Evolutionary conservation across 2,113 vertebrate genomes (phyloP), one percentile per base, ranked within the genome.

Genomic region (Tamias sibiricus): DNA sequence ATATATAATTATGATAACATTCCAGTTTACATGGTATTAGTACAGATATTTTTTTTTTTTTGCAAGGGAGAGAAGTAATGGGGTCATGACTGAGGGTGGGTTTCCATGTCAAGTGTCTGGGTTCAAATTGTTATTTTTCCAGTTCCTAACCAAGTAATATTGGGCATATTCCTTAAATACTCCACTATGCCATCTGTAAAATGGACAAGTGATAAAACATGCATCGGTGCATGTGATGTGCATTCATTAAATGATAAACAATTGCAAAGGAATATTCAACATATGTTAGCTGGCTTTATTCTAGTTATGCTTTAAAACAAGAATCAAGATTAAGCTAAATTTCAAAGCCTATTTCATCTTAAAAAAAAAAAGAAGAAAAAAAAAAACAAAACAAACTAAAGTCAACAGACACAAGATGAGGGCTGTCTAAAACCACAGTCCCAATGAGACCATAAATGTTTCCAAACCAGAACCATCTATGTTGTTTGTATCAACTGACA

Each of bases 31-130:
- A 24, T 0, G 24, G 44, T 13, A 10, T 6, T 20, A 62, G 76
- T 10, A 19, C 40, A 32, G 44, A 32, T 24, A n/a, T n/a, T 26
- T 20, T 59, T n/a, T 26, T 20, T 59, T 52, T 42, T 77, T 54
- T 42, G 30, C 16, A 26, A 28, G 35, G 52, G 13, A 77, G 19
- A 64, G 17, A 44, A 28, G 6, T 1, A 8, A 4, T 1, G 42
- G 12, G 11, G 11, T 89, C 40, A 0, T 74, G 42, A 57, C 0
- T 20, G 26, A 40, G 0, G 8, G 4, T 28, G 24, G 0, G 2
- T 47, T 82, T 37, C 10, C 2, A 3, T 1, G 17, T 69, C 22
- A 59, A 42, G 26, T 6, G 32, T 17, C 40, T 19, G 71, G 19
- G 4, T 68, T 47, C 30, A 40, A 40, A 84, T 11, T 52, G 14